Base-by-base conservation (phyloP, 92 coral and sea anemone species). In the Plumapathes pennacea region DNA sequence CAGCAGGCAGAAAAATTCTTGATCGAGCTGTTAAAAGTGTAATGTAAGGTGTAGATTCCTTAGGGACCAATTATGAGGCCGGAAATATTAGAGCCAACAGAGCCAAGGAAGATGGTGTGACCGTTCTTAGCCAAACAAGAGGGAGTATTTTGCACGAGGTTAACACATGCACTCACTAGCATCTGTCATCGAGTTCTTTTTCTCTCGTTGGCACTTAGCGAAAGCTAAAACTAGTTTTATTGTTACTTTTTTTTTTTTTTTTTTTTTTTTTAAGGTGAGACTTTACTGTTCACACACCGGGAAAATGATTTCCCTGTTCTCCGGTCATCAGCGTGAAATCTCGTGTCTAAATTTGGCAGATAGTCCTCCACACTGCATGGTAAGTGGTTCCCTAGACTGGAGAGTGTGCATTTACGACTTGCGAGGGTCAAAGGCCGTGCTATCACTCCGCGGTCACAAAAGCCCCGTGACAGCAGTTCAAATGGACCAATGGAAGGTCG, bases 401-500 rank as follows among this genome's bases (percentile, higher is more conserved):
- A 72, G 80, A 23, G 96, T 91, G 40, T 92, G 97, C 34, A 73
- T 91, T 19, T 91, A 55, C 63, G 97, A 91, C 85, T 54, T 84
- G 62, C 90, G 97, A 45, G 68, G 76, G 37, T 91, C 84, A 41
- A 19, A 46, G 38, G 53, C 76, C 4, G 86, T 54, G 46, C 48
- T 64, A 2, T 43, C 58, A n/a, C 72, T 91, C 31, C 86, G 87
- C 58, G 97, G 96, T n/a, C 96, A 88, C 45, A 62, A 78, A n/a
- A 51, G 82, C 30, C 43, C 60, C 12, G 85, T 88, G 24, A 88
- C 97, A 17, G 46, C 97, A 2, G 96, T 88, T 15, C 97, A 91
- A 61, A 84, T 91, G 92, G 96, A 88, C 71, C 90, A 85, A 42
- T 81, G 88, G 79, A 84, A 88, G 61, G 88, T 85, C 37, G 96